Conservation (phyloP, 1,140 invertebrate species). For the Pemphigus obesinymphae region DNA sequence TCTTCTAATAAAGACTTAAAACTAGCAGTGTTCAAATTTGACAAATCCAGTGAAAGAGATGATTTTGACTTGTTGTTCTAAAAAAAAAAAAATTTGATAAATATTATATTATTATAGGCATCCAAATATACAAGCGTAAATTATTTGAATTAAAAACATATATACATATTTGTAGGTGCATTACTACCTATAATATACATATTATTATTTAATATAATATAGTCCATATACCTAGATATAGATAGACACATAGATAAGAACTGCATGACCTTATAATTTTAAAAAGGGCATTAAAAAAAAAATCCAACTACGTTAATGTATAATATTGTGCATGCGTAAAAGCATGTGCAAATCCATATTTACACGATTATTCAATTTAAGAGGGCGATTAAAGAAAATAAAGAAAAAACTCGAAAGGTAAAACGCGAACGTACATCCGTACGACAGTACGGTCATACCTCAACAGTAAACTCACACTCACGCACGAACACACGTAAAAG, state of each 20-base stretch:
- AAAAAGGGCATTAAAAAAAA: conserved; percentile 23
- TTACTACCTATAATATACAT: conserved; percentile 7
- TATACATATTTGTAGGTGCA: too few species aligned
- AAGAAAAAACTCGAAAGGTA: not conserved
- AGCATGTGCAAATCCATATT: not conserved
- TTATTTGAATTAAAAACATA: not conserved
- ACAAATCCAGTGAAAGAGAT: conserved; percentile 22
- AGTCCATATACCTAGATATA: not conserved
- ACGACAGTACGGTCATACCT: conserved; percentile 2
- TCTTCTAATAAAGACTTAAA: conserved; percentile 32
- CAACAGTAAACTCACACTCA: not conserved
- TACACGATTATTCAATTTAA: not conserved
- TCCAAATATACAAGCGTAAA: too few species aligned
- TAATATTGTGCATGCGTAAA: too few species aligned
- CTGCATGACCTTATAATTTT: conserved; percentile 26
- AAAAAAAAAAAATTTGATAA: not conserved
- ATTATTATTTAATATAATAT: not conserved
- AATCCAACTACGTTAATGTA: too few species aligned
- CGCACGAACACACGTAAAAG: not conserved
- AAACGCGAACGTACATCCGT: not conserved
- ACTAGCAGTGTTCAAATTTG: conserved; percentile 38
- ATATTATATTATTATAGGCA: too few species aligned
- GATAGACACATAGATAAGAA: conserved; percentile 18
- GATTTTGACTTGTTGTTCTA: conserved; percentile 37
- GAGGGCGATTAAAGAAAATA: not conserved